Conservation (phyloP, 2,888 invertebrate genomes). For the Tetragonisca angustula region DNA sequence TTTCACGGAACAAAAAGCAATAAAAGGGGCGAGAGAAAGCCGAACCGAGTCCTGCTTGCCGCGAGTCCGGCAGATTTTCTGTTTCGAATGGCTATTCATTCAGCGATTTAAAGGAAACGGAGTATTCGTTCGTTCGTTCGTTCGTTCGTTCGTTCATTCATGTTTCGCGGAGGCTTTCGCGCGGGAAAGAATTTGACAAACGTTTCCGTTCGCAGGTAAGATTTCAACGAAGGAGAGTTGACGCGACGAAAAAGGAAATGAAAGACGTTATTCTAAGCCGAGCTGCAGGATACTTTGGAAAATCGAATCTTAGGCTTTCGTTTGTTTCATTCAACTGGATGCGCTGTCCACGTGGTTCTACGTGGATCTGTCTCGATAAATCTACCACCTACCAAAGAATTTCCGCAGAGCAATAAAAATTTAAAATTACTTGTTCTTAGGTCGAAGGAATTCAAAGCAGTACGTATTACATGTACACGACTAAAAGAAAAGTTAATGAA, state of each 20-base stretch:
- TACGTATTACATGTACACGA: not conserved
- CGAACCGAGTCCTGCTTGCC: constrained; percentile 3
- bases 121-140: not conserved
- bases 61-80: constrained; percentile 7
- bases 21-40: constrained; percentile 22
- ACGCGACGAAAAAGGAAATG: not conserved
- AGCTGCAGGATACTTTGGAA: not conserved
- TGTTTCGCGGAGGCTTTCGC: not conserved
- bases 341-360: not conserved
- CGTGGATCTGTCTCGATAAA: too few relatives aligned
- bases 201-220: not conserved
- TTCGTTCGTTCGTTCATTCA: constrained; percentile 22
- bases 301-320: not conserved
- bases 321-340: not conserved
- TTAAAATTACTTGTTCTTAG: too few relatives aligned
- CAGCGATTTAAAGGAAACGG: constrained; percentile 17
- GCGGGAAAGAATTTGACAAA: not conserved
- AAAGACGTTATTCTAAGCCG: not conserved
- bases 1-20: constrained; percentile 25
- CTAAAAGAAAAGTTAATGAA: not conserved
- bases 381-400: too few relatives aligned
- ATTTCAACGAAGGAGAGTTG: not conserved
- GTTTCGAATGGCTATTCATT: constrained; percentile 18
- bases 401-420: too few relatives aligned
- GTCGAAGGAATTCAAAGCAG: not conserved